Percentiles rank a stretch among this genome's conserved stretches.
Evolutionary conservation across 2,113 vertebrate genomes (phyloP).

Genomic region (Alosa alosa): DNA sequence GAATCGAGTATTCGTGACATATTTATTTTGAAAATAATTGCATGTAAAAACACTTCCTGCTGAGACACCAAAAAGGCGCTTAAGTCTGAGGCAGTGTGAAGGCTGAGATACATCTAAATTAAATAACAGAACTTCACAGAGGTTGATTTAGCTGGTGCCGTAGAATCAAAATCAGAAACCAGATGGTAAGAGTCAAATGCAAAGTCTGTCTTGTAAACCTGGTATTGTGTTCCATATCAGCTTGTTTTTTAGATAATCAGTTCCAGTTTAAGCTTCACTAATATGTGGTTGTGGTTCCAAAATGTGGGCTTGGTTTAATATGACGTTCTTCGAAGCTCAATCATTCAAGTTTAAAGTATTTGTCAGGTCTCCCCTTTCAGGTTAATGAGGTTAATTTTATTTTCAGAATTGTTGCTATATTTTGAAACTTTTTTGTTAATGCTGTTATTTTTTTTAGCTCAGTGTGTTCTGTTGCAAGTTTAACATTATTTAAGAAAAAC

Average conservation of each 20-base stretch:
- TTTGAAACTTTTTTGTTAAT: neutral
- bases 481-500: neutral
- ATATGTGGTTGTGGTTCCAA: constrained; percentile 11
- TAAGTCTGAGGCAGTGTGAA: too few relatives aligned
- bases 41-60: neutral
- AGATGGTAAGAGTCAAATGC: neutral
- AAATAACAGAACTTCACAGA: neutral
- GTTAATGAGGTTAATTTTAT: neutral
- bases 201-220: neutral
- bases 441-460: neutral
- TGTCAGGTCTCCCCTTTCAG: neutral
- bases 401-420: neutral
- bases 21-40: neutral
- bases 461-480: neutral
- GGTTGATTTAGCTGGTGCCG: neutral
- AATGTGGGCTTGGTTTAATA: neutral
- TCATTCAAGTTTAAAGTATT: neutral
- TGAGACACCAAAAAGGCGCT: neutral
- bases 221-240: neutral
- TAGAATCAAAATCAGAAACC: neutral
- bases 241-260: neutral
- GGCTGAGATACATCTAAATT: too few relatives aligned
- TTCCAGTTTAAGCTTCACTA: neutral
- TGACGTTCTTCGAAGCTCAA: neutral
- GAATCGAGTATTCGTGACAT: too few relatives aligned